These are phyloP conservation scores for Pyrochroa serraticornis DNA, from an alignment of 2,888 invertebrate genomes.

Conservation along the genomic window DNA sequence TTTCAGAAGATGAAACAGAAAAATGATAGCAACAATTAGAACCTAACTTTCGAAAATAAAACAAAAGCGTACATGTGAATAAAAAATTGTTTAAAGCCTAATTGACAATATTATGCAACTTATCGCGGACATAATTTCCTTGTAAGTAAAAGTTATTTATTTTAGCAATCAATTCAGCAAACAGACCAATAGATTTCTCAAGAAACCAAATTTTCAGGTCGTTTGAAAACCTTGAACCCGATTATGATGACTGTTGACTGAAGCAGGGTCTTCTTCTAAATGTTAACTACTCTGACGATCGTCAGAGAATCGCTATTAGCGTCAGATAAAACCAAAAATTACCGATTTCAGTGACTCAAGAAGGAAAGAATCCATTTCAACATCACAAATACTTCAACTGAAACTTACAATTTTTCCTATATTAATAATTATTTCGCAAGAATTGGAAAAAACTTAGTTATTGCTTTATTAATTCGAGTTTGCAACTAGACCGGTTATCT, in stretches of 20 bases:
- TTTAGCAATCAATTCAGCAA: constrained; percentile 6
- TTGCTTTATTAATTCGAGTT: too few relatives aligned
- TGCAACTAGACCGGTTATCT: too few relatives aligned
- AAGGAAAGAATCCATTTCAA: not conserved
- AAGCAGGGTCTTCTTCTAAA: not conserved
- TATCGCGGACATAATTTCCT: not conserved
- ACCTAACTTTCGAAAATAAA: too few relatives aligned
- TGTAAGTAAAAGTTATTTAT: constrained; percentile 18
- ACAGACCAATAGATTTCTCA: constrained; percentile 6
- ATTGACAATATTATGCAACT: not conserved
- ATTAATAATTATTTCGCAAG: too few relatives aligned
- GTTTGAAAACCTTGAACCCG: constrained; percentile 14
- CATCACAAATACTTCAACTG: not conserved
- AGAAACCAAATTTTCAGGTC: constrained; percentile 7
- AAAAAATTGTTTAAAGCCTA: not conserved
- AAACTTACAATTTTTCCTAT: too few relatives aligned
- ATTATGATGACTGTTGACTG: not conserved
- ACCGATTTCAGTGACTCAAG: not conserved
- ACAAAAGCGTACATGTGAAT: too few relatives aligned
- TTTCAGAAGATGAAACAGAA: too few relatives aligned
- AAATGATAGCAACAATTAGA: too few relatives aligned
- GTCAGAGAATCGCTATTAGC: not conserved
- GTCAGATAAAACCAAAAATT: not conserved
- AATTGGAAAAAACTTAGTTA: too few relatives aligned
- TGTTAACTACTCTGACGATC: not conserved